A percentile compares a stretch with the other conserved stretches of the same genome.
phyloP scores from a whole-genome alignment of 2,113 vertebrate species.

The Boulengeromyrus knoepffleri region DNA sequence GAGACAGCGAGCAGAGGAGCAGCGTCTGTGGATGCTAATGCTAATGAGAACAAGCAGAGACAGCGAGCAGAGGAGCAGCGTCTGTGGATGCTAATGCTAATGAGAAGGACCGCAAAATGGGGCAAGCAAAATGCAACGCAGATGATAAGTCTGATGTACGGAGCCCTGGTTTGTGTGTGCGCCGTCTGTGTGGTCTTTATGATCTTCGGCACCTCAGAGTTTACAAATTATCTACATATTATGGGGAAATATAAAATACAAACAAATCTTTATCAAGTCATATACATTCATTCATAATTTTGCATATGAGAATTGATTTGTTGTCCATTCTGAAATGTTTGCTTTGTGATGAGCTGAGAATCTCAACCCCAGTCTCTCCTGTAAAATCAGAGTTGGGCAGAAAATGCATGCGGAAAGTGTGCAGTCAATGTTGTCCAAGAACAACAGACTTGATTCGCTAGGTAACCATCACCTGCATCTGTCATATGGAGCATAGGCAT shows the following conservation, averaged over 20 bases:
- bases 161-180: neutral
- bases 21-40: too few species aligned
- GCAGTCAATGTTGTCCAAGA: neutral
- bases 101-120: neutral
- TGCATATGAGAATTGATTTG: neutral
- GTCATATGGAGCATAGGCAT: neutral
- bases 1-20: too few species aligned
- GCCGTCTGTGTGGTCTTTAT: neutral
- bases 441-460: neutral
- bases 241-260: neutral
- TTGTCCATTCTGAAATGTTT: neutral
- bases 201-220: neutral
- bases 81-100: too few species aligned
- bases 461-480: neutral
- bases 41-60: too few species aligned
- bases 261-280: neutral
- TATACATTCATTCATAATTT: neutral
- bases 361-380: neutral
- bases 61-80: too few species aligned
- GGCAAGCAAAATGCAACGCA: neutral
- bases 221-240: neutral
- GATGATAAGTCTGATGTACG: neutral
- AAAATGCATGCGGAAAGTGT: neutral
- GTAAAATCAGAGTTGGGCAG: neutral
- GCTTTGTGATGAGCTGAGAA: neutral